Evolutionary conservation across 2,888 invertebrate species (phyloP).

Genomic region (Panorpa germanica): DNA sequence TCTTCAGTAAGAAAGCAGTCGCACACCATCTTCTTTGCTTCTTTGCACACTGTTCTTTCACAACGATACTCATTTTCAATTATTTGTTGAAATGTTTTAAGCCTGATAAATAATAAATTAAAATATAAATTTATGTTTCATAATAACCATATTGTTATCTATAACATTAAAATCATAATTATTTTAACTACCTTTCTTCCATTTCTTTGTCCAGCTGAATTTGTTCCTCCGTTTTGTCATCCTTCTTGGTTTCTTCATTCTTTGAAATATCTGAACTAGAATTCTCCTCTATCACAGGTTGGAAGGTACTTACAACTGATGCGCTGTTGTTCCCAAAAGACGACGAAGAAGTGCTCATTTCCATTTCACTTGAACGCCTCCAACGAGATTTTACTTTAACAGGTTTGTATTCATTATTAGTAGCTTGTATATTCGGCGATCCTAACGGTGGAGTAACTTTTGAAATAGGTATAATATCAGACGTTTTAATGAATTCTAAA

Average conservation of each 20-base stretch:
- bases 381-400: constrained; percentile 66
- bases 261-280: constrained; percentile 17
- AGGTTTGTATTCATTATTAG: constrained; percentile 37
- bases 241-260: constrained; percentile 21
- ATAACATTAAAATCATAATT: constrained; percentile 22
- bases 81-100: constrained; percentile 49
- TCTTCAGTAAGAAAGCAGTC: constrained; percentile 86
- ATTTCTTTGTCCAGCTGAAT: neutral
- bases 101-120: constrained; percentile 15
- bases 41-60: constrained; percentile 73
- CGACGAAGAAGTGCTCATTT: constrained; percentile 34
- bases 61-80: constrained; percentile 71
- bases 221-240: constrained; percentile 5
- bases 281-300: neutral
- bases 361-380: constrained; percentile 56
- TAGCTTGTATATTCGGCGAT: constrained; percentile 25
- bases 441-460: constrained; percentile 18
- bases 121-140: constrained; percentile 26
- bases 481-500: too few species aligned
- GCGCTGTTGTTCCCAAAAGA: too few species aligned
- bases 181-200: neutral
- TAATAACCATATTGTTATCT: constrained; percentile 29
- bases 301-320: too few species aligned
- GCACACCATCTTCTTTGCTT: constrained; percentile 85
- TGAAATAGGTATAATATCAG: constrained; percentile 25